Evolutionary conservation across 53 echinoderm and acorn worm species (phyloP), one percentile per base, ranked within the genome.

Genomic region (Crossaster papposus): DNA sequence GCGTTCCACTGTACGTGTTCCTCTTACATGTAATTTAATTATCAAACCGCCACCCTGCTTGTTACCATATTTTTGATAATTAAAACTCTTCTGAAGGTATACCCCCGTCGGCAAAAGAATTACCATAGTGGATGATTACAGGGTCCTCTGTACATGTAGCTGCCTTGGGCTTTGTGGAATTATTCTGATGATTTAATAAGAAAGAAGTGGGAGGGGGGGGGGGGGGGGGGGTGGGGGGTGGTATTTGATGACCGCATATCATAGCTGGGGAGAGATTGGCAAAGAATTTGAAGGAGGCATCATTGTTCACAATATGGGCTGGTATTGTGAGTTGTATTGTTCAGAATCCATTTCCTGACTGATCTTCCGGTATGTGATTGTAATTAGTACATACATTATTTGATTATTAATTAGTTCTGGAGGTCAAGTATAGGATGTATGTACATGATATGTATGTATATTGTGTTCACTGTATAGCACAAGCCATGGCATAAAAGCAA

Each of bases 21-120:
- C n/a, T n/a, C n/a, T n/a, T n/a, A n/a, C n/a, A n/a, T n/a, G n/a
- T 51, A 78, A 78, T 78, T 78, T 78, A 51, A 78, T 78, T 78
- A 9, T 78, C 78, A 51, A 78, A 51, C 51, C 78, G 51, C 78
- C 78, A 78, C 78, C 22, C 24, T 44, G 2, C 34, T 78, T 78
- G 51, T 50, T 78, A 14, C 51, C 50, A 51, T 51, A 78, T 44
- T 36, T 44, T 78, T 51, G n/a, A 78, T 78, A 78, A 78, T 78
- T 76, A 76, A 76, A 76, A 36, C 36, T 58, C 44, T 44, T 44
- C 68, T 26, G 68, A 11, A n/a, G 3, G 15, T 51, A 51, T 24
- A 51, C 44, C 44, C 74, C 78, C 78, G 1, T 4, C 5, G 78
- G 78, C n/a, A 5, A 76, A n/a, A 5, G 78, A 51, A 78, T 78